These are phyloP conservation scores for Cacoxenus indagator DNA, from an alignment of 2,888 invertebrate genomes.

Conservation along the genomic window DNA sequence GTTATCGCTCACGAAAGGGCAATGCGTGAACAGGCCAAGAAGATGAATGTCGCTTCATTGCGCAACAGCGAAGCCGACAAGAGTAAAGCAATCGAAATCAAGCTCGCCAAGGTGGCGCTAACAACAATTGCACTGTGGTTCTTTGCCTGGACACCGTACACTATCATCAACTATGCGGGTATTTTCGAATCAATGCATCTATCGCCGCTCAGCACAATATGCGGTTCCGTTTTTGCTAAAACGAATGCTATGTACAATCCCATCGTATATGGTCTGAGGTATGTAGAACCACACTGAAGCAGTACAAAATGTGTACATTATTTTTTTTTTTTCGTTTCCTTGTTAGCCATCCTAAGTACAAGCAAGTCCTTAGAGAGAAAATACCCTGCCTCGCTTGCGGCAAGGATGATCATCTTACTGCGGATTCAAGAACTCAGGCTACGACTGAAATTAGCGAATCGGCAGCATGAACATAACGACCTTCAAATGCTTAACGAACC, in stretches of 20 bases:
- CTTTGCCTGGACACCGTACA: slow-evolving; percentile 78
- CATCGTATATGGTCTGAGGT: slow-evolving; percentile 77
- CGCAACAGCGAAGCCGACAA: slow-evolving; percentile 71
- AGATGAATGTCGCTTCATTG: slow-evolving; percentile 77
- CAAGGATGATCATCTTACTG: slow-evolving; percentile 48
- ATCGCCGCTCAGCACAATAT: slow-evolving; percentile 73
- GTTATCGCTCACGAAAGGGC: slow-evolving; percentile 74
- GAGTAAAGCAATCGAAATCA: slow-evolving; percentile 73
- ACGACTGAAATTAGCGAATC: slow-evolving; percentile 67
- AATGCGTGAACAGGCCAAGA: slow-evolving; percentile 76
- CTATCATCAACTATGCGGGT: slow-evolving; percentile 73
- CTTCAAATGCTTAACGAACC: background rate
- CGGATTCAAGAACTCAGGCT: slow-evolving; percentile 62
- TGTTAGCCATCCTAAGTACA: slow-evolving; percentile 75
- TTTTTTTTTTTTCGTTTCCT: background rate
- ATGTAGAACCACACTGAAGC: slow-evolving; percentile 2
- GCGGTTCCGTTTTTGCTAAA: slow-evolving; percentile 76
- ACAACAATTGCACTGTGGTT: slow-evolving; percentile 77
- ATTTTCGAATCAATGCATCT: slow-evolving; percentile 72
- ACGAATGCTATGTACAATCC: slow-evolving; percentile 75
- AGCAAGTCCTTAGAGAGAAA: slow-evolving; percentile 74
- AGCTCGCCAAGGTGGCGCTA: slow-evolving; percentile 75
- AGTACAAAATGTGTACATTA: background rate
- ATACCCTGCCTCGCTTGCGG: slow-evolving; percentile 76
- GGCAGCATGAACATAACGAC: slow-evolving; percentile 50